Conservation (phyloP, 2,797 vertebrate species). For the Anableps anableps region DNA sequence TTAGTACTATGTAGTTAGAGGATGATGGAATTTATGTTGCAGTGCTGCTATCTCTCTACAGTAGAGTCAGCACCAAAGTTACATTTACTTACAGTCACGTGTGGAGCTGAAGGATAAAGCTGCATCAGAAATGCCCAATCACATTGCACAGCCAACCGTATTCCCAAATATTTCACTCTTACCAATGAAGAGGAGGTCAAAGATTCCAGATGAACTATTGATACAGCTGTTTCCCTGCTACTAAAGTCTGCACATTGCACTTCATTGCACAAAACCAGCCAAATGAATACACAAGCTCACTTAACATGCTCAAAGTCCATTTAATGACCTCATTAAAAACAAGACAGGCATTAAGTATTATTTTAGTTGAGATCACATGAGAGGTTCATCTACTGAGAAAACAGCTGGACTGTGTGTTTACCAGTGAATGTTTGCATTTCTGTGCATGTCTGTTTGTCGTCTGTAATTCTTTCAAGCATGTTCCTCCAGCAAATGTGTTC, state of each 20-base stretch:
- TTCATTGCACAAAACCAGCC: conserved; percentile 7
- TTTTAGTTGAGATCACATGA: conserved; percentile 43
- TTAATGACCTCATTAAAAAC: conserved; percentile 16
- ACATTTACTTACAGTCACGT: not conserved
- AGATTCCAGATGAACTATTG: not conserved
- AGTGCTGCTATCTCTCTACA: not conserved
- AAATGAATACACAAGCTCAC: conserved; percentile 4
- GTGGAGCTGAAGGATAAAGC: not conserved
- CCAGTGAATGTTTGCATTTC: conserved; percentile 6
- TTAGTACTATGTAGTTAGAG: not conserved
- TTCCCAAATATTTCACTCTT: not conserved
- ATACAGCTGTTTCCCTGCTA: not conserved
- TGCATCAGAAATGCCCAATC: not conserved
- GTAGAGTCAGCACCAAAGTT: not conserved
- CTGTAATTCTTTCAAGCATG: conserved; percentile 35
- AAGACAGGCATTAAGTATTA: conserved; percentile 23
- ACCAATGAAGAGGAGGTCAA: not conserved
- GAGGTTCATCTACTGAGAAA: conserved; percentile 28
- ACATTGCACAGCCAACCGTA: not conserved
- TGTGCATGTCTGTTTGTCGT: conserved; percentile 22
- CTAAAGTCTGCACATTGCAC: not conserved
- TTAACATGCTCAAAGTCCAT: conserved; percentile 11
- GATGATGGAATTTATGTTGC: not conserved
- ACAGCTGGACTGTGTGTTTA: conserved; percentile 53
- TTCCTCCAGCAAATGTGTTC: conserved; percentile 36